Percentiles rank a stretch among this genome's conserved stretches.
Conservation (phyloP, 2,797 vertebrate genomes). For the Tinamus major region DNA sequence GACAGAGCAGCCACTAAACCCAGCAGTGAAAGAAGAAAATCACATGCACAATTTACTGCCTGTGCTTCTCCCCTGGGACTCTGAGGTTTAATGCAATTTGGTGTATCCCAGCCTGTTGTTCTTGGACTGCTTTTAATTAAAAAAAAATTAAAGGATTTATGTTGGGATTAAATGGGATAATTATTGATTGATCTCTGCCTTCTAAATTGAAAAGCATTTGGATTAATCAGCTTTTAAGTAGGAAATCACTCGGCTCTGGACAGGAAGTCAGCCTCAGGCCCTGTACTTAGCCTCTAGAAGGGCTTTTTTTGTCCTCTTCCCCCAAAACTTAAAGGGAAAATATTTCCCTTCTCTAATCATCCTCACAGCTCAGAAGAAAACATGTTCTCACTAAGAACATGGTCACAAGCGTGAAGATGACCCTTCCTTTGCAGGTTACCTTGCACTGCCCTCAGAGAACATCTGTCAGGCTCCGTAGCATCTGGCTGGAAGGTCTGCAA, state of each 20-base stretch:
- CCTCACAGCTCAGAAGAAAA: background rate
- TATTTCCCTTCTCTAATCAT: background rate
- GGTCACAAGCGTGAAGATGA: background rate
- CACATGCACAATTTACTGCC: constrained; percentile 39
- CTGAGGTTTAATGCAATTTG: constrained; percentile 63
- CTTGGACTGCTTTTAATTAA: constrained; percentile 77
- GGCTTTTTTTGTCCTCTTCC: constrained; percentile 18
- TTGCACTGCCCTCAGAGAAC: background rate
- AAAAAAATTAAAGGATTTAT: constrained; percentile 79
- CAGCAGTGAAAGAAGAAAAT: constrained; percentile 42
- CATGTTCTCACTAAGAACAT: background rate
- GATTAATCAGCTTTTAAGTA: constrained; percentile 78
- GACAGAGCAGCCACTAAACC: constrained; percentile 28
- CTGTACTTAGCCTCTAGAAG: constrained; percentile 6
- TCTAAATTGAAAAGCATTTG: constrained; percentile 79
- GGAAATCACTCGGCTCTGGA: constrained; percentile 69
- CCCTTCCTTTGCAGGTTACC: background rate
- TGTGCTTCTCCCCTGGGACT: constrained; percentile 9
- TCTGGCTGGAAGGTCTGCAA: background rate
- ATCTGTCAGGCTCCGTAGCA: background rate
- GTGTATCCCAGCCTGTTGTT: constrained; percentile 54
- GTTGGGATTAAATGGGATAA: constrained; percentile 78
- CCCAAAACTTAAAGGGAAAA: background rate
- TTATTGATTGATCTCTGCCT: constrained; percentile 78
- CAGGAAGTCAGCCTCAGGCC: constrained; percentile 54